Evolutionary conservation across 1,140 invertebrate genomes (phyloP), one percentile per base, ranked within the genome.

Genomic region (Charaxes varanes): DNA sequence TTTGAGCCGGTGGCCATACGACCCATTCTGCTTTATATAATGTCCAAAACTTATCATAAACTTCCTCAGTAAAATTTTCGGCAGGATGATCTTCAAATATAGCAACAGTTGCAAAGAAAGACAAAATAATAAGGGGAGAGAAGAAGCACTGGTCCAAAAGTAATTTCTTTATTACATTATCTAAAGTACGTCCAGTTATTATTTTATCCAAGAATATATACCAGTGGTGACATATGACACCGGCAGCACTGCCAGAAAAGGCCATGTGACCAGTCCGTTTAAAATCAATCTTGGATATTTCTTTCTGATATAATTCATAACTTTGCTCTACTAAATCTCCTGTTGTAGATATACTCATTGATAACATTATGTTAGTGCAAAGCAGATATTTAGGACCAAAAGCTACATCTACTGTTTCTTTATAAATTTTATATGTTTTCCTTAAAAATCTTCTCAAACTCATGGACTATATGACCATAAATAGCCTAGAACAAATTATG

Each of bases 271-370:
- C 66, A 2, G 94, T 94, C 62, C 95, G 86, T 24, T 63, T 85
- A 12, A 54, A 53, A 65, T 93, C 88, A 86, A 89, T 95, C 41
- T 82, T 71, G 4, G 88, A 69, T 50, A 89, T 83, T 48, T 90
- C 83, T 33, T 87, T 84, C 42, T 84, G 87, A 19, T 89, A 81
- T 17, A 94, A 89, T 83, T 95, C 93, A 77, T 95, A 94, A 40
- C 90, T 87, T 78, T 97, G 96, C 78, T 97, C 92, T 13, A 97
- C 62, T 8, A 91, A 43, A 81, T 97, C 96, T 26, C 95, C 95
- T 12, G 89, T 43, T 6, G 88, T 90, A 34, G 94, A 95, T 16
- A 96, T 85, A 2, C 80, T 84, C 41, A 92, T 67, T 2, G 94
- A 96, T 69, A 97, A 91, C 3, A 88, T 86, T n/a, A 94, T 87